Conservation (phyloP, 2,797 vertebrate genomes). For the Darevskia nairensis region DNA sequence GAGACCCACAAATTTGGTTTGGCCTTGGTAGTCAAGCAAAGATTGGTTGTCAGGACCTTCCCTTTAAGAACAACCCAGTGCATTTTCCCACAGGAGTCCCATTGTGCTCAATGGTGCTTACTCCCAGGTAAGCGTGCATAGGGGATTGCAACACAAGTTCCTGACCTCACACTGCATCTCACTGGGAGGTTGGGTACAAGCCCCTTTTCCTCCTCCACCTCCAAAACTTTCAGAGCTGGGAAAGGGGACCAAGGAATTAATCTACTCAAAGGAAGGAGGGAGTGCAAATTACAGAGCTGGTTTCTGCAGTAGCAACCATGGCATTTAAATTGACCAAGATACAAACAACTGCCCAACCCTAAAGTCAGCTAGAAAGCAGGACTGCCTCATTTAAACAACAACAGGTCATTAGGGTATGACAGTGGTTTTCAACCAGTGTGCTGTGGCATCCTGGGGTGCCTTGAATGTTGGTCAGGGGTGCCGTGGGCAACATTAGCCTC, state of each 20-base stretch:
- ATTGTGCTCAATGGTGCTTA: too few relatives aligned
- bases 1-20: too few relatives aligned
- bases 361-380: neutral
- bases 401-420: rapidly evolving
- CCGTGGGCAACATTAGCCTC: too few relatives aligned
- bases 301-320: neutral
- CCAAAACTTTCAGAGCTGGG: neutral
- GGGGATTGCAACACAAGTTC: neutral
- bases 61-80: too few relatives aligned
- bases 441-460: too few relatives aligned
- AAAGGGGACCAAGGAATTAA: neutral
- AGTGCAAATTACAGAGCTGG: too few relatives aligned
- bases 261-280: neutral
- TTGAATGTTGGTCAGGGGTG: too few relatives aligned
- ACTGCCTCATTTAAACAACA: neutral
- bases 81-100: too few relatives aligned
- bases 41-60: too few relatives aligned
- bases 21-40: too few relatives aligned
- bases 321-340: neutral
- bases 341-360: neutral
- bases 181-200: neutral
- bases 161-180: neutral
- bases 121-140: too few relatives aligned
- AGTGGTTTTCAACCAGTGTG: too few relatives aligned
- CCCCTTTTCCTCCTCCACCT: neutral